Conservation (phyloP, 2,888 invertebrate genomes). For the Brenthis hecate region DNA sequence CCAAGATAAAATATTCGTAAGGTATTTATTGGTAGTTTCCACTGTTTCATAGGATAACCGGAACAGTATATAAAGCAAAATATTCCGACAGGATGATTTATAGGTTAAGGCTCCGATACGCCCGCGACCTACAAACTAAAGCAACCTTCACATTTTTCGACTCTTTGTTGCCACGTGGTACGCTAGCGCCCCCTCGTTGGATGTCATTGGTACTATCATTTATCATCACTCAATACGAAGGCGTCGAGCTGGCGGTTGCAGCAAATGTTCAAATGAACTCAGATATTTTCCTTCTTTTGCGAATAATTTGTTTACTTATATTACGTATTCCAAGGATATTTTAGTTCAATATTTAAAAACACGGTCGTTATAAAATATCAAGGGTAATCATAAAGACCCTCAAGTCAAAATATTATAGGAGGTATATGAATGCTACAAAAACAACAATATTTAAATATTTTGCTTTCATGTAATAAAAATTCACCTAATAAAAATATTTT, state of each 20-base stretch:
- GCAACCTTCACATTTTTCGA: slow-evolving; percentile 79
- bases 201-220: slow-evolving; percentile 76
- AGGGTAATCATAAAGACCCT: no score
- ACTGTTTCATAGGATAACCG: slow-evolving; percentile 13
- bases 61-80: slow-evolving; percentile 43
- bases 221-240: slow-evolving; percentile 79
- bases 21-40: slow-evolving; percentile 10
- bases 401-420: no score
- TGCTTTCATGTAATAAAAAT: no score
- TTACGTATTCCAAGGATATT: background rate
- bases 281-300: slow-evolving; percentile 34
- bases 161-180: slow-evolving; percentile 78
- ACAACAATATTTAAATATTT: no score
- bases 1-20: background rate
- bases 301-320: slow-evolving; percentile 9
- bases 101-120: slow-evolving; percentile 72
- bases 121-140: slow-evolving; percentile 79
- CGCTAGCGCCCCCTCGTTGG: slow-evolving; percentile 65
- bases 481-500: no score
- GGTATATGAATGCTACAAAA: no score
- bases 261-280: slow-evolving; percentile 44
- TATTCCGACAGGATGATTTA: slow-evolving; percentile 77
- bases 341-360: no score
- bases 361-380: no score
- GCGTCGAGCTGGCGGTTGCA: slow-evolving; percentile 77